A percentile compares a stretch with the other conserved stretches of the same genome.
Conservation (phyloP, 1,140 invertebrate species). For the Macrotrachela quadricornifera region DNA sequence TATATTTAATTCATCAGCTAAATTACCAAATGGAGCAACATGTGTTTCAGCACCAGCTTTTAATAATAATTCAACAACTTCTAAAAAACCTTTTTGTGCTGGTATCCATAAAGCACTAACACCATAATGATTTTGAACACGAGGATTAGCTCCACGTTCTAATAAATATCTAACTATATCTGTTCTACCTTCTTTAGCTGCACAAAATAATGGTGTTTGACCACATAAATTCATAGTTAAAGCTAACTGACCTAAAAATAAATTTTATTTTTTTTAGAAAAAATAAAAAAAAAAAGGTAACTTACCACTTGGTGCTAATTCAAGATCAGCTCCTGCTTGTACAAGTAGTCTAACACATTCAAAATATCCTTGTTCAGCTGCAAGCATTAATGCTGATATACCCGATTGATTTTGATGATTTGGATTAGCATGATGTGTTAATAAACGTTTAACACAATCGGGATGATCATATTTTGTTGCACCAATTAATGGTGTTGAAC, state of each 20-base stretch:
- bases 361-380: constrained; percentile 5
- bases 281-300: too few species aligned
- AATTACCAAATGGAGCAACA: neutral
- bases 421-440: constrained; percentile 6
- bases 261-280: too few species aligned
- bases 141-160: constrained; percentile 36
- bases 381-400: constrained; percentile 9
- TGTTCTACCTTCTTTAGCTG: constrained; percentile 93
- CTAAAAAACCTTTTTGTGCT: constrained; percentile 3
- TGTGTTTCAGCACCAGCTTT: neutral
- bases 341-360: constrained; percentile 5
- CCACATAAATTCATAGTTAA: constrained; percentile 8
- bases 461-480: constrained; percentile 10
- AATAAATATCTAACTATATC: constrained; percentile 73
- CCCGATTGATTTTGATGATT: constrained; percentile 9
- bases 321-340: neutral
- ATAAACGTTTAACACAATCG: constrained; percentile 1
- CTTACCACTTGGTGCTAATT: constrained; percentile 5
- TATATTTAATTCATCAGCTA: constrained; percentile 7
- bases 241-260: neutral
- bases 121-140: constrained; percentile 8
- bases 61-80: constrained; percentile 7
- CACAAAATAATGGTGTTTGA: constrained; percentile 81
- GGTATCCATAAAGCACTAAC: constrained; percentile 7
- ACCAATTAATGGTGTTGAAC: constrained; percentile 7